A percentile compares a stretch with the other conserved stretches of the same genome.
These are phyloP conservation scores for Terebella lapidaria DNA, from an alignment of 2,888 invertebrate species.

Conservation along the genomic window DNA sequence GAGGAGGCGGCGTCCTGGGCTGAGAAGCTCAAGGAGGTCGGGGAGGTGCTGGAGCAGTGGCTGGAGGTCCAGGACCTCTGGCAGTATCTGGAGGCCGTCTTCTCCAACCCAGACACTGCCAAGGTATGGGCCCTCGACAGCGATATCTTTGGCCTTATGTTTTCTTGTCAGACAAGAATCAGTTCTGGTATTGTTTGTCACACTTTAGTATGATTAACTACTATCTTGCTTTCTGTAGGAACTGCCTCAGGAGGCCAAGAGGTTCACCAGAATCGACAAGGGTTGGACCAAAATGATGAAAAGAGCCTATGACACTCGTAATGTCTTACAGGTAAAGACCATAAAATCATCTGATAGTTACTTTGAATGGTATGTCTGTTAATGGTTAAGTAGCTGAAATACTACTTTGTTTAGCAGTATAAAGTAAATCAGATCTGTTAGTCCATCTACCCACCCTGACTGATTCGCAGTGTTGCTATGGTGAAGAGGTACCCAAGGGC, in stretches of 20 bases:
- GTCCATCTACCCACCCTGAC: background rate
- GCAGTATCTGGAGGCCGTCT: slow-evolving; percentile 52
- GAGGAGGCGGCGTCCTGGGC: slow-evolving; percentile 53
- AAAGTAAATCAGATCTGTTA: background rate
- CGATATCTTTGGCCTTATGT: no score
- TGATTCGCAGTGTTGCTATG: slow-evolving; percentile 46
- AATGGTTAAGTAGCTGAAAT: background rate
- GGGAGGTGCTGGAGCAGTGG: slow-evolving; percentile 52
- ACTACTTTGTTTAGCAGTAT: background rate
- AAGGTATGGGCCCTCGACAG: no score
- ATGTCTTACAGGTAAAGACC: slow-evolving; percentile 47
- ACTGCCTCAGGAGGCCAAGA: slow-evolving; percentile 51
- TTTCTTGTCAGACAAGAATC: no score
- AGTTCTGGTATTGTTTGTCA: no score
- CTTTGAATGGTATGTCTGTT: no score
- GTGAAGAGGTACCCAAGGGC: slow-evolving; percentile 50
- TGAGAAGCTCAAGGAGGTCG: slow-evolving; percentile 53
- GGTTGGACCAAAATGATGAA: slow-evolving; percentile 54
- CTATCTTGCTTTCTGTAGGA: slow-evolving; percentile 32
- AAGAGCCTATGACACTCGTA: slow-evolving; percentile 51
- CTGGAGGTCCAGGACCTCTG: slow-evolving; percentile 53
- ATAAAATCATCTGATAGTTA: no score
- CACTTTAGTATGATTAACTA: background rate
- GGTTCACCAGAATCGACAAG: slow-evolving; percentile 50
- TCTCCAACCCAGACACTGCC: slow-evolving; percentile 43